A percentile compares a stretch with the other conserved stretches of the same genome.
These are phyloP conservation scores for Hanleya hanleyi DNA, from an alignment of 2,888 invertebrate genomes.

Conservation along the genomic window DNA sequence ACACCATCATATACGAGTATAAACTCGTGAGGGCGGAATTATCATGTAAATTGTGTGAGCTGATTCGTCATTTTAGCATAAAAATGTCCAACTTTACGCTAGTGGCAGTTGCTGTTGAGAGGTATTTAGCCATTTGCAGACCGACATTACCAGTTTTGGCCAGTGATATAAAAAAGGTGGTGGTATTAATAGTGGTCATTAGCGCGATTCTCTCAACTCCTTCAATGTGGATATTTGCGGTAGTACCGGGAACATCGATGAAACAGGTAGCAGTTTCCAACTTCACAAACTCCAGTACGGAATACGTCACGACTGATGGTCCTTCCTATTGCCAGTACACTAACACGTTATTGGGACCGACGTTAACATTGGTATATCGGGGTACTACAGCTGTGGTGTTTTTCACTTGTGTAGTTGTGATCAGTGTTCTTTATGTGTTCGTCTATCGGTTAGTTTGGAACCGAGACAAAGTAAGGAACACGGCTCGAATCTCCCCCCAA, in stretches of 20 bases:
- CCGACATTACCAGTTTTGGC: not conserved
- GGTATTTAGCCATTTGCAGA: conserved; percentile 22
- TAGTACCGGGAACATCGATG: no score
- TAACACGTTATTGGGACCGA: not conserved
- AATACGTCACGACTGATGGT: no score
- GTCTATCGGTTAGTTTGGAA: not conserved
- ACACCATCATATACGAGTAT: conserved; percentile 18
- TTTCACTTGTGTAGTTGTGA: not conserved
- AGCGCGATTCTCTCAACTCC: conserved; percentile 9
- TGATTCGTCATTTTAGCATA: conserved; percentile 19
- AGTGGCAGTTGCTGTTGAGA: conserved; percentile 14
- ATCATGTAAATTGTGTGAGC: conserved; percentile 17
- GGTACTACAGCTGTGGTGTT: not conserved
- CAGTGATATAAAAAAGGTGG: not conserved
- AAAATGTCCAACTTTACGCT: conserved; percentile 16
- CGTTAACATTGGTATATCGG: not conserved
- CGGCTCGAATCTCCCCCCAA: not conserved
- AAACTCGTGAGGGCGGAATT: conserved; percentile 6
- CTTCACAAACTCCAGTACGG: not conserved
- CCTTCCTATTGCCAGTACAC: not conserved
- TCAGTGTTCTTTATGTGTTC: not conserved
- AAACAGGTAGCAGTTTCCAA: no score
- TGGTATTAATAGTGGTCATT: not conserved
- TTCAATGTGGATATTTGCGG: conserved; percentile 9
- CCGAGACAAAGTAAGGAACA: not conserved